Conservation (phyloP, 2,113 vertebrate species). For the Neolamprologus caudopunctatus region DNA sequence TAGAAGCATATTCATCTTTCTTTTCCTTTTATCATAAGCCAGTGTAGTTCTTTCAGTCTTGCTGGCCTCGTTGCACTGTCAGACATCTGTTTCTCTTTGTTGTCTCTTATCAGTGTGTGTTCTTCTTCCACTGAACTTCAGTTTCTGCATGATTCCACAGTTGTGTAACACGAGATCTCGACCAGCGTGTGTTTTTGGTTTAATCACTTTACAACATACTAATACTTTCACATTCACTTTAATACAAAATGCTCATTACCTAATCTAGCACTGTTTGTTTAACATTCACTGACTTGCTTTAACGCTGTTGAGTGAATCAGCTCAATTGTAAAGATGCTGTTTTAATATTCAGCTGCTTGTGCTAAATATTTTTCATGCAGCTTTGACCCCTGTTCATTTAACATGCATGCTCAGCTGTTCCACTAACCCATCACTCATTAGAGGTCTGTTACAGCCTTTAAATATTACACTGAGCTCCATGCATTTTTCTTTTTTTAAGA, state of each 20-base stretch:
- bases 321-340: neutral
- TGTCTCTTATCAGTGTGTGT: neutral
- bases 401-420: neutral
- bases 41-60: neutral
- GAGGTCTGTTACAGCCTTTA: neutral
- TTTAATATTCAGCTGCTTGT: neutral
- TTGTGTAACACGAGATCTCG: neutral
- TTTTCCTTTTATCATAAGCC: neutral
- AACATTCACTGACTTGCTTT: neutral
- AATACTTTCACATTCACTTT: neutral
- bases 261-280: neutral
- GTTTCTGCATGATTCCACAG: neutral
- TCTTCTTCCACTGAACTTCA: neutral
- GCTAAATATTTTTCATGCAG: neutral
- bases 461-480: neutral
- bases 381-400: neutral
- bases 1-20: neutral
- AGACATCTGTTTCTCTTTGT: neutral
- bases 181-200: neutral
- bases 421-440: neutral
- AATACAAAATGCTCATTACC: neutral
- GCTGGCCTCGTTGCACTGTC: neutral
- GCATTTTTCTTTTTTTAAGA: neutral
- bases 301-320: neutral
- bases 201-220: neutral